These are phyloP conservation scores for Octopus bimaculoides DNA, from an alignment of 1,140 invertebrate genomes.

Conservation along the genomic window DNA sequence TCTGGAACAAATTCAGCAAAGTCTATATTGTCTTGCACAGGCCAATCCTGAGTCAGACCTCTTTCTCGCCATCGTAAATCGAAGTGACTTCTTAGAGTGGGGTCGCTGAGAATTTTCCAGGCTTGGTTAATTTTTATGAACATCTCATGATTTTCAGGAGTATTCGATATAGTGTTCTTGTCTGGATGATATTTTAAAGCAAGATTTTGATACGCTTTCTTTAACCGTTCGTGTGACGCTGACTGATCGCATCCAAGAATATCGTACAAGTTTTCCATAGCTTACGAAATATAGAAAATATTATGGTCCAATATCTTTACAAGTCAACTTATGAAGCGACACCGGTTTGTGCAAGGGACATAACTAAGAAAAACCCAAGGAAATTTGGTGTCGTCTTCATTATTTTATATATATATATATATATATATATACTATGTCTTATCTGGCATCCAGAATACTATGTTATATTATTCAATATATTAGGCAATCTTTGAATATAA, in stretches of 20 bases:
- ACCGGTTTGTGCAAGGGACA: no score
- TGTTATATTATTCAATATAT: no score
- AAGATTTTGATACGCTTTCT: slow-evolving; percentile 34
- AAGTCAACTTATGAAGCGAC: no score
- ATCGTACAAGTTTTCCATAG: slow-evolving; percentile 44
- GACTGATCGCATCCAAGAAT: slow-evolving; percentile 31
- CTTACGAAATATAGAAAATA: neutral
- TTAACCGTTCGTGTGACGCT: slow-evolving; percentile 30
- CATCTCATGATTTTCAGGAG: slow-evolving; percentile 16
- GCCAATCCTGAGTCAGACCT: slow-evolving; percentile 40
- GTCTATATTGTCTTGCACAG: slow-evolving; percentile 46
- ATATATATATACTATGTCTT: no score
- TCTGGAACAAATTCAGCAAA: slow-evolving; percentile 38
- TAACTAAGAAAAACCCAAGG: no score
- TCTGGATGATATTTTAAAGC: slow-evolving; percentile 42
- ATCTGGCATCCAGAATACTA: no score
- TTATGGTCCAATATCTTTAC: no score
- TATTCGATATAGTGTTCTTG: slow-evolving; percentile 22
- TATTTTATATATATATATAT: no score
- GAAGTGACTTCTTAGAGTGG: slow-evolving; percentile 35
- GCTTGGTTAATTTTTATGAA: slow-evolving; percentile 42
- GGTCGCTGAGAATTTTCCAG: slow-evolving; percentile 46
- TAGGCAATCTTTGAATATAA: no score
- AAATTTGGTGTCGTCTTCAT: no score
- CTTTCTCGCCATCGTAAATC: slow-evolving; percentile 43